Conservation (phyloP, 2,797 vertebrate genomes). For the Adelosebastes latens region DNA sequence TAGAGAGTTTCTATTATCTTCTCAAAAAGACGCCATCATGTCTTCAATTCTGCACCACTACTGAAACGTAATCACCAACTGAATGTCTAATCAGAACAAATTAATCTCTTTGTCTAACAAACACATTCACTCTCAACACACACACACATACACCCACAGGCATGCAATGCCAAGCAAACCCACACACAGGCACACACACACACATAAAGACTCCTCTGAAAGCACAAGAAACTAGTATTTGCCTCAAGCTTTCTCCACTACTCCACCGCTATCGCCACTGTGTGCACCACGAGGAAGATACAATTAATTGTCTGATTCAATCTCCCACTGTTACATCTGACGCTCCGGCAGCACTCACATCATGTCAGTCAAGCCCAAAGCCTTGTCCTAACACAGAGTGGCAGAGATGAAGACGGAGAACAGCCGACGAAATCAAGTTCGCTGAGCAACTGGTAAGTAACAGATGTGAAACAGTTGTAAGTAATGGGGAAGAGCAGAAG, state of each 20-base stretch:
- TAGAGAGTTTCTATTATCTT: conserved; percentile 48
- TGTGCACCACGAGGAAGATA: conserved; percentile 59
- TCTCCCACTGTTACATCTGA: conserved; percentile 60
- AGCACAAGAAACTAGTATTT: conserved; percentile 32
- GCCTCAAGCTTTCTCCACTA: conserved; percentile 51
- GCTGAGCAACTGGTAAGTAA: background rate
- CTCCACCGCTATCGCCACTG: conserved; percentile 27
- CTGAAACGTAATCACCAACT: conserved; percentile 57
- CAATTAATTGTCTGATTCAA: conserved; percentile 75
- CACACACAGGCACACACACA: conserved; percentile 45
- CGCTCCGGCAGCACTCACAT: conserved; percentile 59
- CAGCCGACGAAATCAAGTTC: conserved; percentile 29
- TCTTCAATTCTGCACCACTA: conserved; percentile 44
- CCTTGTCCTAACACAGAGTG: conserved; percentile 37
- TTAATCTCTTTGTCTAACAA: conserved; percentile 67
- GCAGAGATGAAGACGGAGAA: conserved; percentile 30
- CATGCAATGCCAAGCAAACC: conserved; percentile 19
- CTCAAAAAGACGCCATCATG: conserved; percentile 41
- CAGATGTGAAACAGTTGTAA: background rate
- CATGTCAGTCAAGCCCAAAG: conserved; percentile 67
- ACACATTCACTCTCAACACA: conserved; percentile 43
- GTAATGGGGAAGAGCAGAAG: conserved; percentile 2
- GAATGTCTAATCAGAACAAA: conserved; percentile 77
- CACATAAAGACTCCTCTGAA: conserved; percentile 10
- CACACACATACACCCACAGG: conserved; percentile 25